Conservation (phyloP, 2,888 invertebrate genomes). For the Drosophila prolongata region DNA sequence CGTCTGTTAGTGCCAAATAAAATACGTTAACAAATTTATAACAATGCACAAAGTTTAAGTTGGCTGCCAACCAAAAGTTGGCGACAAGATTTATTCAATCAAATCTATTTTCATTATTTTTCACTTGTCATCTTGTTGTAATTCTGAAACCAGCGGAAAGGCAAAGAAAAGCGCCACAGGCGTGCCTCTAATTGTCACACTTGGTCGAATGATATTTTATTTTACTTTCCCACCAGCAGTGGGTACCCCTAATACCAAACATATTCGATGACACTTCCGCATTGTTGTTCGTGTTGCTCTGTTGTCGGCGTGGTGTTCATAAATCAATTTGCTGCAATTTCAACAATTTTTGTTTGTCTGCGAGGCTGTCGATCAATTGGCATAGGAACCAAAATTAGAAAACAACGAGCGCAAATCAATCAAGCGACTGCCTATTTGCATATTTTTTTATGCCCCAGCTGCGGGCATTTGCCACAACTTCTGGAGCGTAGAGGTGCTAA, state of each 20-base stretch:
- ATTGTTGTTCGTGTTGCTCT: constrained; percentile 44
- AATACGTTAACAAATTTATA: constrained; percentile 57
- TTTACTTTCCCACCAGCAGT: background rate
- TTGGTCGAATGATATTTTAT: constrained; percentile 16
- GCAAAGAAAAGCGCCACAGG: constrained; percentile 22
- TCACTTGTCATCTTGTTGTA: constrained; percentile 43
- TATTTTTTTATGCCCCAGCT: constrained; percentile 11
- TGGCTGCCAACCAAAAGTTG: constrained; percentile 61
- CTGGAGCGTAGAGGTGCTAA: constrained; percentile 13
- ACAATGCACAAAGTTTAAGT: constrained; percentile 50
- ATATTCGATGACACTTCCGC: constrained; percentile 58
- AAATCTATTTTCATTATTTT: constrained; percentile 53
- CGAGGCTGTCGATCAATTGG: constrained; percentile 60
- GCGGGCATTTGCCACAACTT: background rate
- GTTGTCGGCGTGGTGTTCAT: constrained; percentile 48
- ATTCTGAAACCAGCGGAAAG: constrained; percentile 11
- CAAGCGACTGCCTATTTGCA: constrained; percentile 38
- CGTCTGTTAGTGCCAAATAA: constrained; percentile 55
- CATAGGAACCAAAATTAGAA: constrained; percentile 61
- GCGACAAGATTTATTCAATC: constrained; percentile 49
- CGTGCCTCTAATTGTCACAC: constrained; percentile 27
- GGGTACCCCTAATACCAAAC: constrained; percentile 11
- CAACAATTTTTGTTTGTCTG: constrained; percentile 48
- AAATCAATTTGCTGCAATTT: constrained; percentile 76
- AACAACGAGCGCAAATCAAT: constrained; percentile 59